Conservation (phyloP, 2,797 vertebrate species). For the Gymnodraco acuticeps region DNA sequence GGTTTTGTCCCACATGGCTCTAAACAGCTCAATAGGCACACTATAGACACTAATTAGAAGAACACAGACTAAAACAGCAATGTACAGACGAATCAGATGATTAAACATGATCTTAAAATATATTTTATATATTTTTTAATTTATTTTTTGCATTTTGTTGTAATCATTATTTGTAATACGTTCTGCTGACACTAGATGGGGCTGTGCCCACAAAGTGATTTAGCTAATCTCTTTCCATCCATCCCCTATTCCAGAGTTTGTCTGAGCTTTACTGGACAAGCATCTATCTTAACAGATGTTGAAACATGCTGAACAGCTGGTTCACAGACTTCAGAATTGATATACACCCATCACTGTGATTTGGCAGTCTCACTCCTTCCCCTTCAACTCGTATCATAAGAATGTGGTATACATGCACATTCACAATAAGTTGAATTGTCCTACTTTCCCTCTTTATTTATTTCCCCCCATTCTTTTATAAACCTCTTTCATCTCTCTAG, state of each 20-base stretch:
- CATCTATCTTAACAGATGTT: slow-evolving; percentile 29
- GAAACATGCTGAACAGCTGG: slow-evolving; percentile 18
- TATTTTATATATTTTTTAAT: too few relatives aligned
- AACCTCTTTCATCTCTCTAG: neutral
- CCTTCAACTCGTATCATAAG: neutral
- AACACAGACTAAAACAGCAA: too few relatives aligned
- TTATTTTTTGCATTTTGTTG: too few relatives aligned
- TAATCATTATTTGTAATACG: too few relatives aligned
- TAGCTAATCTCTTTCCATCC: neutral
- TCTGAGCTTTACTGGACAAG: neutral
- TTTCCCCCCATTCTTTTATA: neutral
- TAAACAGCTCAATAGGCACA: too few relatives aligned
- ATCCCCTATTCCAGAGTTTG: neutral
- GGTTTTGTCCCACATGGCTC: too few relatives aligned
- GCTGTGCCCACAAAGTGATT: neutral
- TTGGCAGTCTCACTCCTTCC: neutral
- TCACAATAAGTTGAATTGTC: neutral
- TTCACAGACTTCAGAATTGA: neutral
- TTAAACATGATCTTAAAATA: too few relatives aligned
- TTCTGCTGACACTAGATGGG: too few relatives aligned
- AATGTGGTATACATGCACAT: neutral
- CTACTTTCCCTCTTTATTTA: neutral
- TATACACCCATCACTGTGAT: slow-evolving; percentile 4
- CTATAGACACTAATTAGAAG: too few relatives aligned
- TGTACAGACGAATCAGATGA: too few relatives aligned